phyloP scores from a whole-genome alignment of 2,888 invertebrate species.

The Strigamia crassipes region DNA sequence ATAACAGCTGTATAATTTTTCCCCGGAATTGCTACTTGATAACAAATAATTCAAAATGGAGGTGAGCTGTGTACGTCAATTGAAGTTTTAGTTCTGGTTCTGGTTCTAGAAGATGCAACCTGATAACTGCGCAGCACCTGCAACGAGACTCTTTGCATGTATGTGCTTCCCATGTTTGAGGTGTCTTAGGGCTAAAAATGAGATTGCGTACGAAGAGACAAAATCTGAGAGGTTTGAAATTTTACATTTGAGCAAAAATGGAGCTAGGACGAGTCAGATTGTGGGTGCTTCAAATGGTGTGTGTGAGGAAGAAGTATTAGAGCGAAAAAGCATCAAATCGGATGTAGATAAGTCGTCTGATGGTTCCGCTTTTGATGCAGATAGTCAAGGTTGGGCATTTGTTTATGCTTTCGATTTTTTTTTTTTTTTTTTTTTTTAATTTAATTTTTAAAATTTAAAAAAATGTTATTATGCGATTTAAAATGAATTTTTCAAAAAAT shows the following conservation, averaged over 20 bases:
- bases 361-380: background rate
- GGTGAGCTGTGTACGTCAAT: background rate
- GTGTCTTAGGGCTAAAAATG: background rate
- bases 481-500: background rate
- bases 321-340: background rate
- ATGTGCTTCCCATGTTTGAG: background rate
- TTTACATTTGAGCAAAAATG: background rate
- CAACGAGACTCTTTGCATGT: background rate
- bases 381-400: slow-evolving; percentile 2
- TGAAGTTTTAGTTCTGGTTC: background rate
- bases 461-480: too few species aligned
- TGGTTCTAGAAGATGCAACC: slow-evolving; percentile 5
- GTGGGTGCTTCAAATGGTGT: background rate
- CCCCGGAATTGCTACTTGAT: background rate
- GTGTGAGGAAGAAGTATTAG: background rate
- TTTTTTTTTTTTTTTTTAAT: background rate
- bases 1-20: slow-evolving; percentile 8
- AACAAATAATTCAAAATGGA: background rate
- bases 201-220: background rate
- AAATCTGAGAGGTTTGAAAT: background rate
- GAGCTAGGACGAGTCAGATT: background rate
- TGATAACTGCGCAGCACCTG: background rate
- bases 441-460: too few species aligned
- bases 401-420: background rate
- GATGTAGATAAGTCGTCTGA: background rate